Evolutionary conservation across 2,113 vertebrate genomes (phyloP), one percentile per base, ranked within the genome.

Genomic region (Myiopsitta monachus): DNA sequence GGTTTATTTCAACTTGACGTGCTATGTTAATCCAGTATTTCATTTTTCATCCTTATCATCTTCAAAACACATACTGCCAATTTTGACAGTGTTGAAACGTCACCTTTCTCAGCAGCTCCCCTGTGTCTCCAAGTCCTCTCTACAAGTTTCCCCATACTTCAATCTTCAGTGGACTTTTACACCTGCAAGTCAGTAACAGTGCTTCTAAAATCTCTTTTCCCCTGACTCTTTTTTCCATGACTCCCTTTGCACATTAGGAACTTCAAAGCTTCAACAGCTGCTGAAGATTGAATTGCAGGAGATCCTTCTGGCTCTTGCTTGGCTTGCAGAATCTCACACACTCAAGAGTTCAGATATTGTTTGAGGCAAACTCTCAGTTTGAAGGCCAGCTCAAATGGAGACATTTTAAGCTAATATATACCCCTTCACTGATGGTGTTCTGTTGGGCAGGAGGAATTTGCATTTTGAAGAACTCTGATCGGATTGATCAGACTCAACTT

Each of bases 241-340:
- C 54, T 73, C 84, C 30, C 27, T 90, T 68, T 93, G 51, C 69
- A 78, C 46, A 63, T 9, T 28, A 74, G 73, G 49, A 66, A 70
- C 46, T 70, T 73, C 41, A 84, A 94, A 87, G 76, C 57, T 89
- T 82, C 38, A 55, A 92, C 87, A 96, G 90, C 86, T 95, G 94
- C 72, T 87, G 62, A 89, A 87, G 84, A 92, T 72, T 82, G 87
- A 95, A 87, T 91, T 87, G 69, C 92, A 95, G 77, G 55, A 84
- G 74, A 84, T 46, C 52, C 47, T 91, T 86, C 81, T 79, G 67
- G 27, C 51, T 87, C 49, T 83, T 4, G 18, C 81, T 92, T 68
- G 66, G 74, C 54, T 95, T 82, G 77, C 74, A 93, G 64, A 84
- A 89, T 92, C 81, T 70, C 81, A 44, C 55, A 69, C 41, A 11